phyloP scores from a whole-genome alignment of 2,888 invertebrate species.

The Andrena flavipes region DNA sequence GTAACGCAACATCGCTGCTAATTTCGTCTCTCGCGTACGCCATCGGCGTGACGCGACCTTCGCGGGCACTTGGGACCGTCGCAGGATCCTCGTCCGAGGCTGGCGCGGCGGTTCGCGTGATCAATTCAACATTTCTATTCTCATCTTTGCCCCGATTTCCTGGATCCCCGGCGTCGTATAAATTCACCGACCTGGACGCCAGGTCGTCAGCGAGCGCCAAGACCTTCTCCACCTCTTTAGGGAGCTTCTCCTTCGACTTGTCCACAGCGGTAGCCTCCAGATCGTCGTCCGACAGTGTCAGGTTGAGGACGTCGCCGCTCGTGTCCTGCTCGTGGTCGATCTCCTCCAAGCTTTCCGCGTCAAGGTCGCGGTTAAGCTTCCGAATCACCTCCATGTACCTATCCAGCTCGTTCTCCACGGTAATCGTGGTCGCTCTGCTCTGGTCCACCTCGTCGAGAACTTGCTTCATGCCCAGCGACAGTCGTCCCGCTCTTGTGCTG shows the following conservation, averaged over 20 bases:
- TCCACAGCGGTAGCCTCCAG: constrained; percentile 61
- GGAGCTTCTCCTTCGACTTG: constrained; percentile 53
- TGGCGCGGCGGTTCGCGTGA: neutral
- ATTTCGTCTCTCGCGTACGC: constrained; percentile 61
- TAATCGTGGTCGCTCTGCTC: constrained; percentile 28
- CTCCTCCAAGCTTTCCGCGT: constrained; percentile 72
- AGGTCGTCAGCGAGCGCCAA: constrained; percentile 72
- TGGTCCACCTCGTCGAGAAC: neutral
- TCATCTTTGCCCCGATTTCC: neutral
- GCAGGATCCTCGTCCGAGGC: constrained; percentile 2
- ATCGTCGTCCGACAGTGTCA: constrained; percentile 76
- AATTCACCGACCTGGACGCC: constrained; percentile 42
- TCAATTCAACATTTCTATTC: constrained; percentile 27
- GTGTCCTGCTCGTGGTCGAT: constrained; percentile 79
- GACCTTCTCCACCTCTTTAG: constrained; percentile 63
- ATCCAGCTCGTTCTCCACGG: constrained; percentile 76
- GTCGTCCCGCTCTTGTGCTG: neutral
- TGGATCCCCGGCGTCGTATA: neutral
- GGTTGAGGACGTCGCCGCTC: constrained; percentile 79
- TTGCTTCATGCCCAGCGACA: neutral
- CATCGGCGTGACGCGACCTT: constrained; percentile 31
- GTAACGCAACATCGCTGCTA: constrained; percentile 63
- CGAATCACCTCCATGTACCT: constrained; percentile 78
- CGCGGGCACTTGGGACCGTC: constrained; percentile 2
- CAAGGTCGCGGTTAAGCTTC: constrained; percentile 72